phyloP scores from a whole-genome alignment of 2,113 vertebrate genomes.

The Psilopogon haemacephalus region DNA sequence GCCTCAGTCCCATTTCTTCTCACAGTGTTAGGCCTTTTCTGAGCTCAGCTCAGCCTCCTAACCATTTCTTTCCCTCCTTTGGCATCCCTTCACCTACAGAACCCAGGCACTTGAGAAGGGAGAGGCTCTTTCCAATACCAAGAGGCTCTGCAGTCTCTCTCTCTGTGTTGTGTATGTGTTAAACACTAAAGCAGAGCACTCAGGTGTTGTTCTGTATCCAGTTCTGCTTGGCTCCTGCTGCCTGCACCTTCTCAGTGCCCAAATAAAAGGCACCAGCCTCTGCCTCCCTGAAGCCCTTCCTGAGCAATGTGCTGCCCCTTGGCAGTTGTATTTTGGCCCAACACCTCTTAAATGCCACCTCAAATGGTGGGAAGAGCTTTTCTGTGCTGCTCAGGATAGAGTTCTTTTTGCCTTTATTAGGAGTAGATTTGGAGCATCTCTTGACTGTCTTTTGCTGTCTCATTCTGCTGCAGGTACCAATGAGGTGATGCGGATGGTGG shows the following conservation, averaged over 20 bases:
- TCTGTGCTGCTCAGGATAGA: not conserved
- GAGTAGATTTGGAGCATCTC: not conserved
- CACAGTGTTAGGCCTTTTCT: not conserved
- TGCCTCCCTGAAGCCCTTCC: not conserved
- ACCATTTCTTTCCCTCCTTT: not conserved
- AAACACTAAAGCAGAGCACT: not conserved
- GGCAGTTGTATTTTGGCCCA: not conserved
- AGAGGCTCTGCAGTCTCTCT: not conserved
- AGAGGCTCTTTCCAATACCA: rapidly evolving
- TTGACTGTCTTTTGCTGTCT: not conserved
- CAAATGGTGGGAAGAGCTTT: not conserved
- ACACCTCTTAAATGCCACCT: not conserved
- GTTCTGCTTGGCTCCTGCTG: not conserved
- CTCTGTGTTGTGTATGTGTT: not conserved
- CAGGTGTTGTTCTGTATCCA: not conserved
- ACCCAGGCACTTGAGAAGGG: not conserved
- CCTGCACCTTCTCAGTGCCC: not conserved
- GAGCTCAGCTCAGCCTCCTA: not conserved
- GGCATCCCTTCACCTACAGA: not conserved
- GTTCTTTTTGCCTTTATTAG: not conserved
- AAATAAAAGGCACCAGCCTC: not conserved
- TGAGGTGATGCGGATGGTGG: constrained; percentile 96
- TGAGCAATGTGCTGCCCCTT: not conserved
- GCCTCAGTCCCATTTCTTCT: not conserved
- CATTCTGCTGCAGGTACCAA: constrained; percentile 84